A percentile compares a stretch with the other conserved stretches of the same genome.
Conservation (phyloP, 2,888 invertebrate genomes). For the Doris montereyensis region DNA sequence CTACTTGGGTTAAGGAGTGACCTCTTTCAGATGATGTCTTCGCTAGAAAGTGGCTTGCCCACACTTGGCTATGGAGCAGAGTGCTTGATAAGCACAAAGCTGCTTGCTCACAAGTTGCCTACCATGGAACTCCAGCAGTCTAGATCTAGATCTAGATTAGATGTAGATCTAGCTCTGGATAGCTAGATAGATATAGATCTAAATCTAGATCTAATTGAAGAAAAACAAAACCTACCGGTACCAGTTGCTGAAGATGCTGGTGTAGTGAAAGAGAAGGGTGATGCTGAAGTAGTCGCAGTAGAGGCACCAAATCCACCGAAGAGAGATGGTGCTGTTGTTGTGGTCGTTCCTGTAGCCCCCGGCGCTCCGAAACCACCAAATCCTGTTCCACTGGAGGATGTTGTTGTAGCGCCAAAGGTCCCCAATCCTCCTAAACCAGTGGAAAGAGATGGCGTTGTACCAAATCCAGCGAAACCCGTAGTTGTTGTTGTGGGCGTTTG, state of each 20-base stretch:
- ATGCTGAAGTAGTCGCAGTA: slow-evolving; percentile 42
- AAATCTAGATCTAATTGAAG: not conserved
- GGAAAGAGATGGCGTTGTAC: not conserved
- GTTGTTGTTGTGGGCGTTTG: slow-evolving; percentile 29
- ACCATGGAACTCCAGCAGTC: not conserved
- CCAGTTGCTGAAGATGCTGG: slow-evolving; percentile 43
- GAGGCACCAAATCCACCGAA: slow-evolving; percentile 44
- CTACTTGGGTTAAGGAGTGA: no score
- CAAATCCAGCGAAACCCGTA: slow-evolving; percentile 30
- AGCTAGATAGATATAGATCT: no score
- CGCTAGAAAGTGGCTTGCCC: no score
- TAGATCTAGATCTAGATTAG: no score
- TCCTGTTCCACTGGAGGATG: not conserved
- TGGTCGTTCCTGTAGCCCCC: slow-evolving; percentile 41
- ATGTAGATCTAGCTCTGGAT: no score
- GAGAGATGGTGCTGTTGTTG: slow-evolving; percentile 34
- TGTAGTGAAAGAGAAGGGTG: slow-evolving; percentile 42
- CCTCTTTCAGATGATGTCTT: no score
- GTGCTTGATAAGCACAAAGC: not conserved
- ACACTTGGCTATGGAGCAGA: no score
- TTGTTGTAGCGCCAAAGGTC: slow-evolving; percentile 6
- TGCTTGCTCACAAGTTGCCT: not conserved
- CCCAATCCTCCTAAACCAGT: not conserved
- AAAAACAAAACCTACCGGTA: not conserved
- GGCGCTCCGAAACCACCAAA: slow-evolving; percentile 38